A percentile compares a stretch with the other conserved stretches of the same genome.
Conservation (phyloP, 1,140 invertebrate genomes). For the Centruroides sculpturatus region DNA sequence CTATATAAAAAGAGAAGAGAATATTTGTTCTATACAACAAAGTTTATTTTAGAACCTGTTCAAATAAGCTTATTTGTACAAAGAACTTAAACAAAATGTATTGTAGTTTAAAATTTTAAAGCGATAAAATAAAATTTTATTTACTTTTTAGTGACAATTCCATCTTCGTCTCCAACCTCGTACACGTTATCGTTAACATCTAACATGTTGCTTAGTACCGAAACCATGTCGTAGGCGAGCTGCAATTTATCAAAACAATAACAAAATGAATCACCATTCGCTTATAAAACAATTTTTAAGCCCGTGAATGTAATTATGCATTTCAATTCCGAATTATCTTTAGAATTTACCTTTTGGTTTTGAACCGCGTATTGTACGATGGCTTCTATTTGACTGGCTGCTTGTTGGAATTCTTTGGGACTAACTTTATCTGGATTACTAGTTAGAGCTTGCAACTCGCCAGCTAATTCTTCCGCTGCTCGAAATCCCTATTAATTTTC, state of each 20-base stretch:
- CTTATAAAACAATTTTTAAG: background rate
- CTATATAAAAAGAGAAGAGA: conserved; percentile 4
- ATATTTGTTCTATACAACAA: too few relatives aligned
- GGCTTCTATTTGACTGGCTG: conserved; percentile 14
- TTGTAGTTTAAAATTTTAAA: too few relatives aligned
- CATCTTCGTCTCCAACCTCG: conserved; percentile 16
- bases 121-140: too few relatives aligned
- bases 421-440: conserved; percentile 11
- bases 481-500: conserved; percentile 11
- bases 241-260: conserved; percentile 4
- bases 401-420: conserved; percentile 7
- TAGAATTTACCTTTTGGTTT: conserved; percentile 18
- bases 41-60: too few relatives aligned
- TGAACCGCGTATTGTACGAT: conserved; percentile 18
- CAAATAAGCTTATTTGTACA: too few relatives aligned
- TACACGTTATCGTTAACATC: conserved; percentile 23
- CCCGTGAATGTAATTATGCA: background rate
- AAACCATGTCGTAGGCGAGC: conserved; percentile 24
- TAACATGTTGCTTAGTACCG: conserved; percentile 26
- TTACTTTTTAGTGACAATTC: conserved; percentile 14
- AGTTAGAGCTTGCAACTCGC: conserved; percentile 17
- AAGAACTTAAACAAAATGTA: too few relatives aligned
- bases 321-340: background rate
- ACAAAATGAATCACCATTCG: too few relatives aligned
- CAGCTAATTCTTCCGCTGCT: conserved; percentile 16